These are phyloP conservation scores for Orestias chungarensis DNA, from an alignment of 2,797 vertebrate genomes.

Conservation along the genomic window DNA sequence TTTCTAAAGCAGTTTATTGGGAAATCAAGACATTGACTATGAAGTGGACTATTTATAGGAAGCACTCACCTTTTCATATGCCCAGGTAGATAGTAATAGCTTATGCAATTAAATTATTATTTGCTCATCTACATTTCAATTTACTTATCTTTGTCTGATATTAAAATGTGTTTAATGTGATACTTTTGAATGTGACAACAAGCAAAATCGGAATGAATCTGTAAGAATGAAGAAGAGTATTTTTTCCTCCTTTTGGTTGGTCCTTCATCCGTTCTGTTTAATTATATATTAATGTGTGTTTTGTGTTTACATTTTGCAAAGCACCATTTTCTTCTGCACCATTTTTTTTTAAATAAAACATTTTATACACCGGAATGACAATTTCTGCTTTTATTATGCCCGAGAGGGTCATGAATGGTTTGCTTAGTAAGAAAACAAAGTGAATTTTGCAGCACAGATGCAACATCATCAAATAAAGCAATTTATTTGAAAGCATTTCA, in stretches of 20 bases:
- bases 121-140: neutral
- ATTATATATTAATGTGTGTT: neutral
- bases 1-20: neutral
- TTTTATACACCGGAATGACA: neutral
- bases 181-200: neutral
- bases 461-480: neutral
- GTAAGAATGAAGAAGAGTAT: neutral
- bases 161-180: neutral
- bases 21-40: too few relatives aligned
- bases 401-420: neutral
- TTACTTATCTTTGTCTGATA: neutral
- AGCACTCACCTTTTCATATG: too few relatives aligned
- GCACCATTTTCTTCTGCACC: too few relatives aligned
- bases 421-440: neutral
- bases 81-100: too few relatives aligned
- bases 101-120: neutral
- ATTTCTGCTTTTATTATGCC: neutral
- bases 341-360: neutral
- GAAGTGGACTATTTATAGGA: too few relatives aligned
- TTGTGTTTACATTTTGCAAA: neutral
- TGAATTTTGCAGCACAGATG: neutral
- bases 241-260: neutral
- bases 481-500: neutral
- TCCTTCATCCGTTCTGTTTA: neutral
- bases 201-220: neutral